Evolutionary conservation across 35 echinoderm and acorn worm genomes (phyloP).

Genomic region (Ophiothrix spiculata): DNA sequence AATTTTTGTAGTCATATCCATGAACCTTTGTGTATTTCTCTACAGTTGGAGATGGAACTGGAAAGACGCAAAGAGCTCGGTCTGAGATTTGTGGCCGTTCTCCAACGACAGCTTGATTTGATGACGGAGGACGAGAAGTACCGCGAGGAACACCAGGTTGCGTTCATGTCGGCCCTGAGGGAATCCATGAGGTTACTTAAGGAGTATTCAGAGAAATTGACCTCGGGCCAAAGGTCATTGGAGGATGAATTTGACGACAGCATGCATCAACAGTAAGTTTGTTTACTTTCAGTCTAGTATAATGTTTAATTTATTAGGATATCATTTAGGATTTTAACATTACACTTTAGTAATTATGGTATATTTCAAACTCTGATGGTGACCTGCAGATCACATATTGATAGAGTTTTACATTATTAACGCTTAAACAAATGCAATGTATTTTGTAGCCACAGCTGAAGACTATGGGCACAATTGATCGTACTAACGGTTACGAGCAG

Average conservation of each 20-base stretch:
- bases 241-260: constrained; percentile 81
- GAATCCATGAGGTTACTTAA: constrained; percentile 78
- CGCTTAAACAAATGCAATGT: too few species aligned
- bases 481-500: too few species aligned
- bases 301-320: too few species aligned
- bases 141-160: constrained; percentile 91
- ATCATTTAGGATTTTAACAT: too few species aligned
- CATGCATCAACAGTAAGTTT: constrained; percentile 72
- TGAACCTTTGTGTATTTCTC: neutral
- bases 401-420: too few species aligned
- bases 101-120: constrained; percentile 75
- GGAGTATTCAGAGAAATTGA: constrained; percentile 70
- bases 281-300: constrained; percentile 62
- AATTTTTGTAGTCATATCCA: neutral
- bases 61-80: constrained; percentile 89
- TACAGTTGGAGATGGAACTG: constrained; percentile 78
- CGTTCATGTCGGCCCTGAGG: constrained; percentile 68
- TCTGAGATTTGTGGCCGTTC: constrained; percentile 65
- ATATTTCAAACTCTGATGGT: too few species aligned
- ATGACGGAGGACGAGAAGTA: constrained; percentile 80
- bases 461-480: too few species aligned
- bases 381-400: too few species aligned
- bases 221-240: constrained; percentile 40
- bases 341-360: too few species aligned
- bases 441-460: too few species aligned